Conservation (phyloP, 2,113 vertebrate species). For the Charina bottae region DNA sequence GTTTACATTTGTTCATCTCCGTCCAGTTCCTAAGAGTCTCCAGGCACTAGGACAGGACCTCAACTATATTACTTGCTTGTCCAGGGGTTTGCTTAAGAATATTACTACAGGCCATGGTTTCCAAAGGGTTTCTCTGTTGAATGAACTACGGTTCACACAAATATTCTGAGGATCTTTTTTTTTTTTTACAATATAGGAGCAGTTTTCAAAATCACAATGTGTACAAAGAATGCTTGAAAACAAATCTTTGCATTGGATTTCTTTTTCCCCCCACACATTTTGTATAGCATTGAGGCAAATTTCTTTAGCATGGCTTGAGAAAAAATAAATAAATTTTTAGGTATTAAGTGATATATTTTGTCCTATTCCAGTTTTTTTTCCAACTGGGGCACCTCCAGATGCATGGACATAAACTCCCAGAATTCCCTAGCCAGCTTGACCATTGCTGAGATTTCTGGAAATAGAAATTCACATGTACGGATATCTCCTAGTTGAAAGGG, state of each 20-base stretch:
- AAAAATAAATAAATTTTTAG: not conserved
- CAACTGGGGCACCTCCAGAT: not conserved
- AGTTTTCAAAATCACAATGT: conserved; percentile 66
- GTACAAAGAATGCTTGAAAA: conserved; percentile 28
- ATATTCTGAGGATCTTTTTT: not conserved
- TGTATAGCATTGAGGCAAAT: conserved; percentile 36
- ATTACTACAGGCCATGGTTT: not conserved
- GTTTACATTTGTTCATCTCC: not conserved
- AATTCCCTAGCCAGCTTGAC: not conserved
- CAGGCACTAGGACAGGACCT: not conserved
- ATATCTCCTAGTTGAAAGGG: not conserved
- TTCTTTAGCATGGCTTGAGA: not conserved
- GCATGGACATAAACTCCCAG: not conserved
- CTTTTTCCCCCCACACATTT: conserved; percentile 37
- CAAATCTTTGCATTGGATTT: conserved; percentile 1
- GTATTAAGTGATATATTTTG: not conserved
- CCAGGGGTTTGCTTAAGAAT: not conserved
- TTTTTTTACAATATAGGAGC: conserved; percentile 43
- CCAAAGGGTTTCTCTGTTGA: not conserved
- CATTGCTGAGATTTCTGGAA: not conserved
- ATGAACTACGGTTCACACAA: not conserved
- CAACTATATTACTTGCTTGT: not conserved
- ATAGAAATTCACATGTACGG: not conserved
- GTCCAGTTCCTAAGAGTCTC: not conserved
- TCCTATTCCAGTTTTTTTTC: not conserved